phyloP scores from a whole-genome alignment of 1,140 invertebrate species.

The Drosophila bipectinata region DNA sequence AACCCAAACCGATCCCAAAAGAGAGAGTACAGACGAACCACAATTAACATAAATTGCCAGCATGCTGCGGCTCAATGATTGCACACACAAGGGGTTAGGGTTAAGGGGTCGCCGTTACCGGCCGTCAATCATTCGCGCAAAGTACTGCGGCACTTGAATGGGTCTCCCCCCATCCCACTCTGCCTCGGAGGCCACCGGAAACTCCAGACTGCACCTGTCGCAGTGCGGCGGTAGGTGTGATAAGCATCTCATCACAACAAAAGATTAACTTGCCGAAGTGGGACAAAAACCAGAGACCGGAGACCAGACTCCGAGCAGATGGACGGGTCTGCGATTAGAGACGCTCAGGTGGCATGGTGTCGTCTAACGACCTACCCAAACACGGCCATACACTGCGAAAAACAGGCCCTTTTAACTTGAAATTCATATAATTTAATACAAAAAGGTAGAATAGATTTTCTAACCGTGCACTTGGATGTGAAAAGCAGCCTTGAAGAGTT shows the following conservation, averaged over 20 bases:
- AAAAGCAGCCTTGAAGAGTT: constrained; percentile 32
- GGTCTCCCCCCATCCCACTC: too few relatives aligned
- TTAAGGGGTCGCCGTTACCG: constrained; percentile 35
- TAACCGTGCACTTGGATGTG: constrained; percentile 9
- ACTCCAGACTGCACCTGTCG: constrained; percentile 62
- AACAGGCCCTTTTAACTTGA: neutral
- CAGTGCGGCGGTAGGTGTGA: constrained; percentile 45
- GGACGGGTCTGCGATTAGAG: constrained; percentile 36
- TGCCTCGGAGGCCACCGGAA: constrained; percentile 7
- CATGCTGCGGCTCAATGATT: constrained; percentile 62
- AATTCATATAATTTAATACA: too few relatives aligned
- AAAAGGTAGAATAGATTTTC: neutral
- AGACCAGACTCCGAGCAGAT: constrained; percentile 23
- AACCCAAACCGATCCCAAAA: neutral
- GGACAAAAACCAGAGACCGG: constrained; percentile 30
- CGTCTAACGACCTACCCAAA: constrained; percentile 24
- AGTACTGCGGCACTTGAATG: constrained; percentile 42
- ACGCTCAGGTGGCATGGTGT: constrained; percentile 8
- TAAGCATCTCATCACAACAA: constrained; percentile 71
- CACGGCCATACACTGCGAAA: constrained; percentile 20
- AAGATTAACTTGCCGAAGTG: constrained; percentile 66
- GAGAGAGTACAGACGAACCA: constrained; percentile 14
- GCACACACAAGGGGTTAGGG: constrained; percentile 37
- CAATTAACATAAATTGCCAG: constrained; percentile 76
- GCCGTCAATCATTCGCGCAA: constrained; percentile 67